A percentile compares a stretch with the other conserved stretches of the same genome.
These are phyloP conservation scores for Microctonus hyperodae DNA, from an alignment of 2,888 invertebrate species.

Conservation along the genomic window DNA sequence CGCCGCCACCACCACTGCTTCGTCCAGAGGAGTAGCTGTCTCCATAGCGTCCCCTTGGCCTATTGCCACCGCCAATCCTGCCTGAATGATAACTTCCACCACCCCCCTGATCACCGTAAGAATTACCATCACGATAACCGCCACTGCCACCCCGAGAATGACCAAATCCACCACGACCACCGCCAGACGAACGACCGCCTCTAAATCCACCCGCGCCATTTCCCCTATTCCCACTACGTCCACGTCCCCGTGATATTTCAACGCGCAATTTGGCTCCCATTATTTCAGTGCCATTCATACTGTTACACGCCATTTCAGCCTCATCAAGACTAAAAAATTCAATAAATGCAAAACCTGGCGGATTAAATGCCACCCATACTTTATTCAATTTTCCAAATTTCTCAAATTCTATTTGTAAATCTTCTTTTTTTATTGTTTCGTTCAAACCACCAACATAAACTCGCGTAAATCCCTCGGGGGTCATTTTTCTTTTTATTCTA, in stretches of 20 bases:
- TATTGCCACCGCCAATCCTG: constrained; percentile 54
- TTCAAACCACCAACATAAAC: constrained; percentile 91
- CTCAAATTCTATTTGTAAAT: constrained; percentile 88
- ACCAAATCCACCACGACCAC: constrained; percentile 64
- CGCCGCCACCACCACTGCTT: constrained; percentile 55
- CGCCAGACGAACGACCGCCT: constrained; percentile 67
- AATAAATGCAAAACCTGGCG: constrained; percentile 93
- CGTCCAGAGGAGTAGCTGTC: constrained; percentile 54
- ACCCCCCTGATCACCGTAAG: constrained; percentile 66
- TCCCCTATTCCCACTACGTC: constrained; percentile 73
- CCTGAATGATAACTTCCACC: constrained; percentile 66
- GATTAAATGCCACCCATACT: constrained; percentile 94
- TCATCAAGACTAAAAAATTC: constrained; percentile 89
- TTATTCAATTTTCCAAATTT: constrained; percentile 92
- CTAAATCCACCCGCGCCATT: constrained; percentile 70
- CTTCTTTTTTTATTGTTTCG: constrained; percentile 90
- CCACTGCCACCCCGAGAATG: constrained; percentile 63
- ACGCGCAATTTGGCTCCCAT: constrained; percentile 88
- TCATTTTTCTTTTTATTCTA: constrained; percentile 45
- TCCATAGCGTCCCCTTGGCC: constrained; percentile 59
- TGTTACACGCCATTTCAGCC: constrained; percentile 88
- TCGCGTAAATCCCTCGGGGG: constrained; percentile 69
- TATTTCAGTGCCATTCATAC: constrained; percentile 86
- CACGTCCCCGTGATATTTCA: constrained; percentile 84
- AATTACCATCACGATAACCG: constrained; percentile 63